Base-by-base conservation (phyloP, 2,888 invertebrate genomes). In the Eupelmus urozonus region DNA sequence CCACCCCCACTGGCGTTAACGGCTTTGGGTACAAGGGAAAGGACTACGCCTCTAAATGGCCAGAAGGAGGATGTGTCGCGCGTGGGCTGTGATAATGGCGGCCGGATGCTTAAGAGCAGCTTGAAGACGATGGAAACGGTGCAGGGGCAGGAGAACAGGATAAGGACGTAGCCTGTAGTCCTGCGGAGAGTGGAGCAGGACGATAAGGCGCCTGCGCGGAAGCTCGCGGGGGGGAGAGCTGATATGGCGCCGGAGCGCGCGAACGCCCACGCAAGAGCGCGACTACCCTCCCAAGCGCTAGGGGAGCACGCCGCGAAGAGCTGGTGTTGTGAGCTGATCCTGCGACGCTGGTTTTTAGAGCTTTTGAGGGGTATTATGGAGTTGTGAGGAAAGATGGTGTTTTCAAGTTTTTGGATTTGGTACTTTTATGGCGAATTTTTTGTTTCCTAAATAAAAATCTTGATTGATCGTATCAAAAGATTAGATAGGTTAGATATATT, bases 111-210 rank as follows among this genome's bases (percentile, higher is more conserved):
- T 82, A 81, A 65, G 74, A 62, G 82, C 74, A 75, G 82, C 83
- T 84, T 81, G 84, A 84, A 85, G 84, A 85, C 83, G 84, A 83
- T 83, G 80, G 81, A 82, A 83, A 85, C 82, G 85, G 82, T 82
- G 53, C 18, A 74, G 74, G 27, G 71, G 67, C 83, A 85, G 85
- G 85, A 67, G 73, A 84, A 67, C 84, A 85, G 83, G 78, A 84
- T 4, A 59, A 11, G 27, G 49, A 29, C 7, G 51, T n/a, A n/a
- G n/a, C n/a, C n/a, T n/a, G n/a, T 1, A 1, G 60, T n/a, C n/a
- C n/a, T n/a, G 18, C 40, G 40, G 23, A 42, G 45, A 42, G 34
- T 40, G n/a, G n/a, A n/a, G n/a, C n/a, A n/a, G n/a, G 20, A 16
- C 1, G 13, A n/a, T 27, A 45, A 45, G 23, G 72, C 72, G 77